Conservation (phyloP, 92 coral and sea anemone genomes). For the Porites evermanni region DNA sequence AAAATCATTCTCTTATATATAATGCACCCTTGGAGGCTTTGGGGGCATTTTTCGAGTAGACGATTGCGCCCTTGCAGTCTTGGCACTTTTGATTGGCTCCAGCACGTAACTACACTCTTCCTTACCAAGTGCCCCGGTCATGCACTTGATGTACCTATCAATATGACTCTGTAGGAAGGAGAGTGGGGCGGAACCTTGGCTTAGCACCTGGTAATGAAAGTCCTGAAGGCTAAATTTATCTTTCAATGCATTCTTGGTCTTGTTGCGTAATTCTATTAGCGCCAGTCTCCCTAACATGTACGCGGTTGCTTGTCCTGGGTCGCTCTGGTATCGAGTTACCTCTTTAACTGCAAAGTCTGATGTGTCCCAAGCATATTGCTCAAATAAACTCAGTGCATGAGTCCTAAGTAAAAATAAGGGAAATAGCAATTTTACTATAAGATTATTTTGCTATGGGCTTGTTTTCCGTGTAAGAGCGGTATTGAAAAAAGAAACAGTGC, state of each 20-base stretch:
- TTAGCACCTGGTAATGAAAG: slow-evolving; percentile 93
- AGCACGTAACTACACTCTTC: slow-evolving; percentile 44
- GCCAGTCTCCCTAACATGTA: slow-evolving; percentile 97
- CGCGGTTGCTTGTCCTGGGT: slow-evolving; percentile 98
- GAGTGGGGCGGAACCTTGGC: slow-evolving; percentile 95
- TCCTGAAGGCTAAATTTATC: slow-evolving; percentile 78
- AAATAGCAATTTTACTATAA: too few species aligned
- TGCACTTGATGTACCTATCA: slow-evolving; percentile 84
- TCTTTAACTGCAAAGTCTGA: slow-evolving; percentile 93
- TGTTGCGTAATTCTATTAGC: slow-evolving; percentile 78
- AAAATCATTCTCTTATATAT: not conserved
- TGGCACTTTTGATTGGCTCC: slow-evolving; percentile 4
- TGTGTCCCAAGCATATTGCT: slow-evolving; percentile 86
- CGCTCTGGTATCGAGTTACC: slow-evolving; percentile 94
- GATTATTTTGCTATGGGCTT: too few species aligned
- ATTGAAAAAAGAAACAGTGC: too few species aligned
- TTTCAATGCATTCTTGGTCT: slow-evolving; percentile 80
- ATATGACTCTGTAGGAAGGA: slow-evolving; percentile 77
- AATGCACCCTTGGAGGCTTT: slow-evolving; percentile 6
- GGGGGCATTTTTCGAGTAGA: slow-evolving; percentile 31
- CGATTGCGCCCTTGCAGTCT: not conserved
- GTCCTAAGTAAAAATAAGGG: slow-evolving; percentile 30
- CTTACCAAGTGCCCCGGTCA: slow-evolving; percentile 2
- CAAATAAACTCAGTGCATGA: slow-evolving; percentile 73
- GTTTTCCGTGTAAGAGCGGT: too few species aligned